Conservation (phyloP, 1,140 invertebrate genomes). For the Ceratitis capitata region DNA sequence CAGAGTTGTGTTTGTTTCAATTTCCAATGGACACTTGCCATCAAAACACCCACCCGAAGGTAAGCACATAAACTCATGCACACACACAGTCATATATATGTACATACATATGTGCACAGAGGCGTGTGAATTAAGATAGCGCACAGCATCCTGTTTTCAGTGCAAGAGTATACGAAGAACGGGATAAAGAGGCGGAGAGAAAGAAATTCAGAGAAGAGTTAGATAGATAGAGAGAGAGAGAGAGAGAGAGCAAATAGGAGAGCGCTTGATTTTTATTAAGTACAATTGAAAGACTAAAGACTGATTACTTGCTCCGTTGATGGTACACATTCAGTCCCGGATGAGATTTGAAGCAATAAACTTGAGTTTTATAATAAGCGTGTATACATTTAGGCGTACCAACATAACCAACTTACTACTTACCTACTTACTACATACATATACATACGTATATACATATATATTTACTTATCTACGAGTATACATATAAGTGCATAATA, state of each 20-base stretch:
- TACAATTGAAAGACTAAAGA: slow-evolving; percentile 5
- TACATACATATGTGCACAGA: not conserved
- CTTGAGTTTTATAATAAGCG: slow-evolving; percentile 36
- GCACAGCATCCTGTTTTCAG: slow-evolving; percentile 8
- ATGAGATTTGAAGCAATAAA: slow-evolving; percentile 53
- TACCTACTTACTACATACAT: not conserved
- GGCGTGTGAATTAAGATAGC: not conserved
- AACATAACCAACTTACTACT: not conserved
- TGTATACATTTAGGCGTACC: slow-evolving; percentile 6
- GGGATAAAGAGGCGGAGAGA: too few species aligned
- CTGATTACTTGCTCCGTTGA: slow-evolving; percentile 31
- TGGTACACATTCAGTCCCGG: slow-evolving; percentile 56
- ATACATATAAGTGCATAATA: not conserved
- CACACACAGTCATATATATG: not conserved
- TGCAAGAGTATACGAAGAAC: too few species aligned
- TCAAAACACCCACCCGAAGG: not conserved
- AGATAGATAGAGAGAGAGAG: not conserved
- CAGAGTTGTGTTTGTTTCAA: not conserved
- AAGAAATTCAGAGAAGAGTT: not conserved
- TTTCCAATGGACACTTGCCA: slow-evolving; percentile 3
- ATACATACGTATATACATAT: not conserved
- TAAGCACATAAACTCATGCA: not conserved
- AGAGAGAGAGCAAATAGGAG: not conserved
- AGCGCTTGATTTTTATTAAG: too few species aligned
- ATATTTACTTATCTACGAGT: not conserved